Base-by-base conservation (phyloP, 2,888 invertebrate species). In the Acanthopleura granulata region DNA sequence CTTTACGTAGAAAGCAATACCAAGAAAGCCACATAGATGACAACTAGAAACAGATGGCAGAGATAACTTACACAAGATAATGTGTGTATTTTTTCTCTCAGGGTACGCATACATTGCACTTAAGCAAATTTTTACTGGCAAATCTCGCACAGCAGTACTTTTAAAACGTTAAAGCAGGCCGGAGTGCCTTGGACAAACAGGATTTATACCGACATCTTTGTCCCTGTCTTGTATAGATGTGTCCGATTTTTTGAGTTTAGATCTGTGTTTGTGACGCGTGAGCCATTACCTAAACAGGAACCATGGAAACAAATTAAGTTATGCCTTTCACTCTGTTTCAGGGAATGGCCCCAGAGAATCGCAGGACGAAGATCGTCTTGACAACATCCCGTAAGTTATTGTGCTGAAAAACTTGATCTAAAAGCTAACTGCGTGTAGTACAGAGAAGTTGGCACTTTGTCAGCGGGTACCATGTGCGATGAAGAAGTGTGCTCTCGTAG, bases 241-340 rank as follows among this genome's bases (percentile, higher is more conserved):
- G 40, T 40, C 40, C 40, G 40, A 6, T 40, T 40, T 57, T 57
- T 57, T 22, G 3, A 22, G 57, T 22, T 12, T 12, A 57, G 57
- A 57, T 57, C n/a, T 57, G 3, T 22, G n/a, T 12, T 57, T 57
- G 18, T 57, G 57, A 57, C 57, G 22, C 12, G 57, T 40, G 22
- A 4, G 66, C 66, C 66, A 66, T 66, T 66, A 66, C 29, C 66
- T 16, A 27, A 16, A 18, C 15, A 6, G 25, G 22, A 15, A 27
- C 29, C 25, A 16, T 66, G 29, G 22, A 66, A 22, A 66, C 66
- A 66, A 66, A 66, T 66, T 27, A 66, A 66, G 22, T 66, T 66
- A 66, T 27, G 14, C 66, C 66, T 6, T 27, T 66, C 66, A 25
- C 25, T 66, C 25, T 66, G 66, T 66, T 66, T 66, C 66, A 66